phyloP scores from a whole-genome alignment of 1,140 invertebrate genomes.

The Calephelis virginiensis region DNA sequence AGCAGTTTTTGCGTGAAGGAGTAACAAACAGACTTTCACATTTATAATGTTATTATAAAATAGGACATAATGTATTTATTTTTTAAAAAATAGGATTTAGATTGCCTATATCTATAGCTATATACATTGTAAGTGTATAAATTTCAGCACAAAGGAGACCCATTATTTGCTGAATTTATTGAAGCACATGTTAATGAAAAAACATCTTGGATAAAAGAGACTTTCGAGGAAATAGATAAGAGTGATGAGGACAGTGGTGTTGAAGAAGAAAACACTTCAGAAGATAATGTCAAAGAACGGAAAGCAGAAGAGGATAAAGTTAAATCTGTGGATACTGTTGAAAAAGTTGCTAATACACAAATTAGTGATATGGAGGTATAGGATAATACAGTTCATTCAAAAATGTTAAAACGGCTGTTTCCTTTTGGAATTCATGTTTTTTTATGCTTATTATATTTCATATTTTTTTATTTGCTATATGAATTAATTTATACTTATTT shows the following conservation, averaged over 20 bases:
- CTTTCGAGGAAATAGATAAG: constrained; percentile 59
- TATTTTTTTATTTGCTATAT: no score
- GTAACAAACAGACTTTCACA: no score
- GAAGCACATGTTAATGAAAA: constrained; percentile 84
- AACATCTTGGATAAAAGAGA: constrained; percentile 86
- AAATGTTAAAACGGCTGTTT: neutral
- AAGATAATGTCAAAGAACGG: constrained; percentile 39
- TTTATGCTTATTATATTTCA: no score
- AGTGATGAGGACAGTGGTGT: constrained; percentile 64
- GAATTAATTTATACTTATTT: no score
- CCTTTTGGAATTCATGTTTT: neutral
- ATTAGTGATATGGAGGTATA: constrained; percentile 86
- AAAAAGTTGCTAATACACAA: constrained; percentile 81
- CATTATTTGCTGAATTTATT: constrained; percentile 93
- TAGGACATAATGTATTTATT: no score
- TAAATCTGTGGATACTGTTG: constrained; percentile 18
- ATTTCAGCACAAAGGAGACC: constrained; percentile 90
- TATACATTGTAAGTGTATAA: no score
- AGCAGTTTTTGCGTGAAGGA: no score
- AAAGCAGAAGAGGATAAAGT: constrained; percentile 22
- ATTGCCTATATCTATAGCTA: no score
- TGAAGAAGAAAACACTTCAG: constrained; percentile 46
- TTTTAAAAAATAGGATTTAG: no score
- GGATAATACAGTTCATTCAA: neutral
- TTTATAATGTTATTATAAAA: no score